These are phyloP conservation scores for Alfaro cultratus DNA, from an alignment of 2,797 vertebrate species.

Conservation along the genomic window DNA sequence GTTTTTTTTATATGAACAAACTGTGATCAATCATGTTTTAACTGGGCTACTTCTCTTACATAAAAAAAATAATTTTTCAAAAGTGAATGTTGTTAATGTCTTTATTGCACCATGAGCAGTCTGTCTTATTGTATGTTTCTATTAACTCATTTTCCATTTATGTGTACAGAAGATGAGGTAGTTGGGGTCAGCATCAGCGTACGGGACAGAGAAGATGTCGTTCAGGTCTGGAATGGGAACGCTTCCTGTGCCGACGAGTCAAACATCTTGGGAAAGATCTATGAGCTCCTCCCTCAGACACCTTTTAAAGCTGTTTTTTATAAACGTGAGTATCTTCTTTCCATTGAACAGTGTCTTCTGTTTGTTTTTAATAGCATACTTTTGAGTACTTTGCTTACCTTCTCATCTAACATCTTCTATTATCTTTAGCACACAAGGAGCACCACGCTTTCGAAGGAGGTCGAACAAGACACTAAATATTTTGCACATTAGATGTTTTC, in stretches of 20 bases:
- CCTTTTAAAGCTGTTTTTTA: slow-evolving; percentile 96
- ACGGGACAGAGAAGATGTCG: slow-evolving; percentile 90
- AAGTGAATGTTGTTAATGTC: not conserved
- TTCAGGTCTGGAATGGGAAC: slow-evolving; percentile 96
- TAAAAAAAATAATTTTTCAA: no score
- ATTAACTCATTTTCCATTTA: no score
- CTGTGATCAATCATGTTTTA: not conserved
- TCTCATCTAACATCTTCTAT: slow-evolving; percentile 33
- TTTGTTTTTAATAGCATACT: not conserved
- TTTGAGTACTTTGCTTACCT: not conserved
- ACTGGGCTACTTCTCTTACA: not conserved
- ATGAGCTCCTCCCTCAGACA: slow-evolving; percentile 90
- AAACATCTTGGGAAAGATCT: slow-evolving; percentile 89
- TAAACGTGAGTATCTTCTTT: slow-evolving; percentile 89
- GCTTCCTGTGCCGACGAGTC: slow-evolving; percentile 89
- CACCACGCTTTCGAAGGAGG: slow-evolving; percentile 96
- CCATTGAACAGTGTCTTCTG: not conserved
- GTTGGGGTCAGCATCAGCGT: slow-evolving; percentile 94
- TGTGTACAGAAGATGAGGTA: slow-evolving; percentile 90
- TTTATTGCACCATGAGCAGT: not conserved
- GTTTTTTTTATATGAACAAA: not conserved
- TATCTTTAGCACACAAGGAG: slow-evolving; percentile 89
- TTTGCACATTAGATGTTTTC: slow-evolving; percentile 62
- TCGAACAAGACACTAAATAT: slow-evolving; percentile 84
- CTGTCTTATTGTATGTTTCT: not conserved